Evolutionary conservation across 1,140 invertebrate species (phyloP).

Genomic region (Platyscapa corneri): DNA sequence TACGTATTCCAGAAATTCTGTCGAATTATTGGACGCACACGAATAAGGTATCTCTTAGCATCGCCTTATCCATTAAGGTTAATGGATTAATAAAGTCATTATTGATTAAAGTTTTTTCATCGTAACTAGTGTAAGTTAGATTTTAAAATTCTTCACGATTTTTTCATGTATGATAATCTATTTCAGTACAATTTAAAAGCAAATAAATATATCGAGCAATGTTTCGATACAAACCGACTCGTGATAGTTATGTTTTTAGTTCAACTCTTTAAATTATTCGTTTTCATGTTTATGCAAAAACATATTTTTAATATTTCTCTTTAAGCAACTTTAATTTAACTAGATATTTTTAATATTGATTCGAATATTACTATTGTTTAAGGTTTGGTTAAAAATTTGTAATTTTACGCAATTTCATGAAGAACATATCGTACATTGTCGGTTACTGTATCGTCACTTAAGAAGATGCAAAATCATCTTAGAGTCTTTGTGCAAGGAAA

Average conservation of each 20-base stretch:
- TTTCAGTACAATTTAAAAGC: conserved; percentile 25
- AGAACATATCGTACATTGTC: conserved; percentile 15
- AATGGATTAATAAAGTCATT: not conserved
- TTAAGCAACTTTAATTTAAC: conserved; percentile 7
- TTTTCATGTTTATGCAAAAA: conserved; percentile 41
- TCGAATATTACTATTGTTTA: not conserved
- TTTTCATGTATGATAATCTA: not conserved
- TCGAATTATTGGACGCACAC: conserved; percentile 3
- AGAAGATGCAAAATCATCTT: conserved; percentile 41
- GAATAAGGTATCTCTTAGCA: conserved; percentile 3
- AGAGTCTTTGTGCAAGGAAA: conserved; percentile 46
- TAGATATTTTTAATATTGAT: not conserved
- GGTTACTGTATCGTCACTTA: conserved; percentile 19
- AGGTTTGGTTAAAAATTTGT: conserved; percentile 1
- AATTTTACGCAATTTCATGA: not conserved
- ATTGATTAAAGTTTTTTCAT: conserved; percentile 8
- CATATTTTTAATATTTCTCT: conserved; percentile 8
- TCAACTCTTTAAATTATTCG: conserved; percentile 53
- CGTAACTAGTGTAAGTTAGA: not conserved
- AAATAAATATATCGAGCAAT: conserved; percentile 3
- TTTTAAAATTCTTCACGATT: conserved; percentile 5
- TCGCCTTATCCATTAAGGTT: not conserved
- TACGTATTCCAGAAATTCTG: conserved; percentile 9
- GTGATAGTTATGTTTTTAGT: conserved; percentile 45
- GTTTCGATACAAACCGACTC: conserved; percentile 7